Evolutionary conservation across 2,888 invertebrate genomes (phyloP).

Genomic region (Pyrocoelia pectoralis): DNA sequence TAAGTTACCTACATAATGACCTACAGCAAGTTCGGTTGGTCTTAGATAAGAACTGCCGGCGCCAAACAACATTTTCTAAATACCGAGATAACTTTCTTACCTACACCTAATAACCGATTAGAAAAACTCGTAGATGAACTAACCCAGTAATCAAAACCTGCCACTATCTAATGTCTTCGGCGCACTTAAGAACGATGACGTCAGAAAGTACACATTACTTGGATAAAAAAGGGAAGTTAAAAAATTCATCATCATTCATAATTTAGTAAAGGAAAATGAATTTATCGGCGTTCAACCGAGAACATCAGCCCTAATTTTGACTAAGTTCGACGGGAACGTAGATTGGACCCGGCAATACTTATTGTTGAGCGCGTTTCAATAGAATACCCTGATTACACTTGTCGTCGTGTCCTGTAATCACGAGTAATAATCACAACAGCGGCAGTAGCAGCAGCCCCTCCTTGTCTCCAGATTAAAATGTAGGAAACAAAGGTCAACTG

Average conservation of each 20-base stretch:
- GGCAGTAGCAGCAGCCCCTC: slow-evolving; percentile 39
- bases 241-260: slow-evolving; percentile 26
- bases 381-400: slow-evolving; percentile 47
- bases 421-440: slow-evolving; percentile 41
- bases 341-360: slow-evolving; percentile 43
- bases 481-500: slow-evolving; percentile 56
- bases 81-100: slow-evolving; percentile 14
- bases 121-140: no score
- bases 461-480: slow-evolving; percentile 56
- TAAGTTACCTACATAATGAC: no score
- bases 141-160: no score
- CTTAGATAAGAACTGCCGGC: slow-evolving; percentile 32
- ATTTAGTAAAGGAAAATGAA: slow-evolving; percentile 28
- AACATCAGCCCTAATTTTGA: slow-evolving; percentile 38
- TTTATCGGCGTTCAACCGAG: slow-evolving; percentile 36
- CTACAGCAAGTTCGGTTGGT: slow-evolving; percentile 22
- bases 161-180: neutral
- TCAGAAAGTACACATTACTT: neutral
- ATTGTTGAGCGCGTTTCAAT: slow-evolving; percentile 46
- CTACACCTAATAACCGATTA: no score
- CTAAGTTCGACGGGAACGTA: slow-evolving; percentile 36
- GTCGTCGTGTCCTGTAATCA: slow-evolving; percentile 46
- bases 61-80: slow-evolving; percentile 30
- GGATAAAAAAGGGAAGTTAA: neutral
- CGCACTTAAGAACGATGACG: neutral